Evolutionary conservation across 2,888 invertebrate genomes (phyloP), one percentile per base, ranked within the genome.

Genomic region (Laspeyria flexula): DNA sequence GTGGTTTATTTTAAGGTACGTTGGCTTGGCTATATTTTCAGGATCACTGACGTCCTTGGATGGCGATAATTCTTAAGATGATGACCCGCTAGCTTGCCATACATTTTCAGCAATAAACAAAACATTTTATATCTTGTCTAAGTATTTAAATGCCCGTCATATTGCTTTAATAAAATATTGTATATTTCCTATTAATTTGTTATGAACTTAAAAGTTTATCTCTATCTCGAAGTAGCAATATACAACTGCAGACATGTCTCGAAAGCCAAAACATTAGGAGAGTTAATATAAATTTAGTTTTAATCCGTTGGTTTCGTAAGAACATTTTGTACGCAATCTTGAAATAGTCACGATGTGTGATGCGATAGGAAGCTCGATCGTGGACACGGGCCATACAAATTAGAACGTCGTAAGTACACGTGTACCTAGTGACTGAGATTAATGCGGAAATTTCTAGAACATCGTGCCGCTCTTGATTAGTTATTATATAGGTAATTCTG

Each of bases 171-270:
- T n/a, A n/a, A n/a, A n/a, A n/a, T n/a, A n/a, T n/a, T n/a, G n/a
- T n/a, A n/a, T n/a, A n/a, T n/a, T n/a, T n/a, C n/a, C n/a, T n/a
- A n/a, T n/a, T n/a, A n/a, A n/a, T n/a, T n/a, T n/a, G n/a, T n/a
- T n/a, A n/a, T n/a, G n/a, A n/a, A n/a, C n/a, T n/a, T n/a, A n/a
- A n/a, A n/a, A n/a, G n/a, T n/a, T n/a, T n/a, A n/a, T n/a, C n/a
- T n/a, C n/a, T n/a, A n/a, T n/a, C n/a, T n/a, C n/a, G n/a, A n/a
- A n/a, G n/a, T n/a, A n/a, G n/a, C n/a, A n/a, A n/a, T n/a, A n/a
- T n/a, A 44, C 60, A 63, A 67, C 55, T 70, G 67, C 55, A 51
- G 40, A 35, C 39, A 5, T 12, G 11, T 41, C 21, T 18, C 35
- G 25, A 35, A 29, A 34, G 29, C 33, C 21, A 35, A 23, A 38